phyloP scores from a whole-genome alignment of 2,797 vertebrate genomes.

The Garrulus glandarius region DNA sequence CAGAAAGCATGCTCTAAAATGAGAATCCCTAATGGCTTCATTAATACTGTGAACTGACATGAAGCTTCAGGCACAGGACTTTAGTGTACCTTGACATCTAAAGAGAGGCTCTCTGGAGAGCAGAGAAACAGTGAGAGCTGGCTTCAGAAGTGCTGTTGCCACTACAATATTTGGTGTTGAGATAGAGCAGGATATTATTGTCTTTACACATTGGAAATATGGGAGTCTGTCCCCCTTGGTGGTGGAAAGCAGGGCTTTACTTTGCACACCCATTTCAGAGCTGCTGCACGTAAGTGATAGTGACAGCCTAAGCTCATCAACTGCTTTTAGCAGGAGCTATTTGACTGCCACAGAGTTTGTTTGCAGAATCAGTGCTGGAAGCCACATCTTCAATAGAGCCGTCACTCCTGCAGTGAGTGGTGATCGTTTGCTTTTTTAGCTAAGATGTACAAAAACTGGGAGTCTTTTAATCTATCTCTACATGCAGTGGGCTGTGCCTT shows the following conservation, averaged over 20 bases:
- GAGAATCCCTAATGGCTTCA: slow-evolving; percentile 41
- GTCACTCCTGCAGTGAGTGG: background rate
- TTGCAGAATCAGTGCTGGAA: background rate
- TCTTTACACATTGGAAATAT: background rate
- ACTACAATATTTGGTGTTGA: background rate
- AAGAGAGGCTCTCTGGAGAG: background rate
- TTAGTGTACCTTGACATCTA: background rate
- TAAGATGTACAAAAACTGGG: background rate
- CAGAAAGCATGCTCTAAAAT: slow-evolving; percentile 39
- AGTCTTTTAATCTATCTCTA: background rate
- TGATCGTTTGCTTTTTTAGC: background rate
- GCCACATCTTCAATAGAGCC: background rate
- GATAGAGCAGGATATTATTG: background rate
- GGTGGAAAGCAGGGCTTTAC: background rate
- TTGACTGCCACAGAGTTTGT: background rate
- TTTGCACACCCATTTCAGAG: background rate
- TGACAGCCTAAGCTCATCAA: background rate
- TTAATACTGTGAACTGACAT: slow-evolving; percentile 30
- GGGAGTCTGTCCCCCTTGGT: background rate
- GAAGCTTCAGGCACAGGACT: background rate
- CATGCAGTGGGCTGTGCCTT: background rate
- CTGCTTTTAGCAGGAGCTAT: background rate
- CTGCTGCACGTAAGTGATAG: background rate
- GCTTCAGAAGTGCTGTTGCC: background rate
- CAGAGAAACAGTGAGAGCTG: background rate